These are phyloP conservation scores for Octopus bimaculoides DNA, from an alignment of 1,140 invertebrate genomes.

Conservation along the genomic window DNA sequence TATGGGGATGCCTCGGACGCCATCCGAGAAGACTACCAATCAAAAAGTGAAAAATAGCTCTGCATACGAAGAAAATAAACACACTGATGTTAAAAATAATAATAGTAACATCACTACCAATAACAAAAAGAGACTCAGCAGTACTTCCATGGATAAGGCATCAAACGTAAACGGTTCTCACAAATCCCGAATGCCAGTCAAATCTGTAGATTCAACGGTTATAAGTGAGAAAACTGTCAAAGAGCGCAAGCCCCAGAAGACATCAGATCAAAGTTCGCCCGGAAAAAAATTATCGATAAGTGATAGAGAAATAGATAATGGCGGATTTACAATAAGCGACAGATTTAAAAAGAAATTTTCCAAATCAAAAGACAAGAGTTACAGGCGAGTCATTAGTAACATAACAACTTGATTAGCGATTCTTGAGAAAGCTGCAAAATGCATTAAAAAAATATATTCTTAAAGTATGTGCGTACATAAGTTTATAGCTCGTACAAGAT, in stretches of 20 bases:
- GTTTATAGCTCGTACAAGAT: not conserved
- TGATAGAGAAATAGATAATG: not conserved
- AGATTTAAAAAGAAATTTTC: slow-evolving; percentile 16
- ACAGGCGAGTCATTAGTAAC: slow-evolving; percentile 16
- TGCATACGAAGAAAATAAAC: no score
- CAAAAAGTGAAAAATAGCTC: not conserved
- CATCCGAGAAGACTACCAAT: not conserved
- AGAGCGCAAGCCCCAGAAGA: not conserved
- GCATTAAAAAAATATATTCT: slow-evolving; percentile 5
- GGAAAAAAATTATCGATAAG: not conserved
- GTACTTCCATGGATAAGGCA: not conserved
- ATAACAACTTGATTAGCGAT: not conserved
- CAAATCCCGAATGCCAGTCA: not conserved
- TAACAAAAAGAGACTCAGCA: no score
- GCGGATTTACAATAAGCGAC: slow-evolving; percentile 22
- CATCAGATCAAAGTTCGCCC: not conserved
- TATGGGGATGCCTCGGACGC: not conserved
- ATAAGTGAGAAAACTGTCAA: not conserved
- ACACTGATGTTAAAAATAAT: no score
- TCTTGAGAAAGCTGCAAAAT: slow-evolving; percentile 18
- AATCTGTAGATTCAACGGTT: no score
- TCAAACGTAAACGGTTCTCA: not conserved
- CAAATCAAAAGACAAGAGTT: slow-evolving; percentile 17
- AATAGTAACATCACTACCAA: no score
- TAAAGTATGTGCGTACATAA: not conserved